Evolutionary conservation across 2,113 vertebrate genomes (phyloP).

Genomic region (Desmodus rotundus): DNA sequence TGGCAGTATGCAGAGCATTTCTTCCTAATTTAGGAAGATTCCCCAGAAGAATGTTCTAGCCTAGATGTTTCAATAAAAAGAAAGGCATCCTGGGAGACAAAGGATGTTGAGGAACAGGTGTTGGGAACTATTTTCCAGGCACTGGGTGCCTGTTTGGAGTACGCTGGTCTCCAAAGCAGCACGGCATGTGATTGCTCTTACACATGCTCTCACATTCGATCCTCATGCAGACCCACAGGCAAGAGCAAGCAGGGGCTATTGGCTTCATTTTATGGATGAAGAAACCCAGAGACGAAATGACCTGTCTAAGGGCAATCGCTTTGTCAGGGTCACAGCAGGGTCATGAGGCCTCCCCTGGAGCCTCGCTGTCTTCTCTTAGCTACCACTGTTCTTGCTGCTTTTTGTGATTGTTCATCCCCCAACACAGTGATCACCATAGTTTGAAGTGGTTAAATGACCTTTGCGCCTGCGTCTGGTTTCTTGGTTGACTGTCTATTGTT

Average conservation of each 20-base stretch:
- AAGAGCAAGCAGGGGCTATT: neutral
- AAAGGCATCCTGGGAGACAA: neutral
- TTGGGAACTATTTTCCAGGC: neutral
- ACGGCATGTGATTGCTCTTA: neutral
- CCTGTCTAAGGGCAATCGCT: constrained; percentile 21
- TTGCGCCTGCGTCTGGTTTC: neutral
- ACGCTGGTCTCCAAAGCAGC: neutral
- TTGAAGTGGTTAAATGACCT: constrained; percentile 53
- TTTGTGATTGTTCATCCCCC: constrained; percentile 24
- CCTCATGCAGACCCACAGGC: neutral
- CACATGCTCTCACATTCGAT: neutral
- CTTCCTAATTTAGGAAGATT: neutral
- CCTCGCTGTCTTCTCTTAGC: neutral
- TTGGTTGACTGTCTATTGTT: constrained; percentile 47
- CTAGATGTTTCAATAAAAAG: neutral
- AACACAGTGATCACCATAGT: neutral
- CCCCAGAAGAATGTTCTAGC: neutral
- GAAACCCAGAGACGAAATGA: constrained; percentile 58
- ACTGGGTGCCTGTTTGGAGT: neutral
- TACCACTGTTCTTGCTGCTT: neutral
- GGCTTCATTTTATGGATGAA: constrained; percentile 59
- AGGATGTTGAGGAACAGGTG: neutral
- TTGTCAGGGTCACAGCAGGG: constrained; percentile 40
- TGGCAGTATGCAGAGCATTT: neutral
- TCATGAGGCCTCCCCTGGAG: neutral